Percentiles rank a stretch among this genome's conserved stretches.
phyloP scores from a whole-genome alignment of 2,888 invertebrate species.

The Hirtodrosophila alboralis region DNA sequence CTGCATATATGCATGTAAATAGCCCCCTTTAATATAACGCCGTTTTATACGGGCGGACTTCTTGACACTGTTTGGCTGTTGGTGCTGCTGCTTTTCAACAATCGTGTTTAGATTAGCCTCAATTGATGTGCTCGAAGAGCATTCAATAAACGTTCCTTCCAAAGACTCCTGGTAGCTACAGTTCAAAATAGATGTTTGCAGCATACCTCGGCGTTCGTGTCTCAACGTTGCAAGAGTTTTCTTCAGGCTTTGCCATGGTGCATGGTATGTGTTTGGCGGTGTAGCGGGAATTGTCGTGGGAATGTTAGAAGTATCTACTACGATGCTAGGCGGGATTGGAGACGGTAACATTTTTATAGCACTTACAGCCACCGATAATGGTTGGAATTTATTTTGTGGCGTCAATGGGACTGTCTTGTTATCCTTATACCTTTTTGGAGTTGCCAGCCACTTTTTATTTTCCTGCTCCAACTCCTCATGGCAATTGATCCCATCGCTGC shows the following conservation, averaged over 20 bases:
- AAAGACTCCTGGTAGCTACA: not conserved
- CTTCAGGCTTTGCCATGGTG: conserved; percentile 14
- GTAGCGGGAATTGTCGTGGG: not conserved
- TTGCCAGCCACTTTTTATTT: conserved; percentile 1
- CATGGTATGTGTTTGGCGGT: not conserved
- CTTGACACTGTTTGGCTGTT: not conserved
- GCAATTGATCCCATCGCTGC: conserved; percentile 32
- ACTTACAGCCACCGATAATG: conserved; percentile 18
- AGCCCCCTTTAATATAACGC: conserved; percentile 38
- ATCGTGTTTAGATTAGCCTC: conserved; percentile 22
- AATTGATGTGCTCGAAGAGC: conserved; percentile 4
- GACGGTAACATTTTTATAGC: not conserved
- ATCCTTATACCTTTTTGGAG: not conserved
- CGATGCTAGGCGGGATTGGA: not conserved
- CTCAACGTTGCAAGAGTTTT: conserved; percentile 8
- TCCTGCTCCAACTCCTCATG: conserved; percentile 7
- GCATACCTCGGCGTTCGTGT: conserved; percentile 1
- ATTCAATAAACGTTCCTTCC: conserved; percentile 12
- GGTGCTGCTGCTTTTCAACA: conserved; percentile 4
- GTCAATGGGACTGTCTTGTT: conserved; percentile 6
- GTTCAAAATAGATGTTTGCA: conserved; percentile 5
- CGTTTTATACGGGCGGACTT: not conserved
- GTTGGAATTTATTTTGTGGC: conserved; percentile 26
- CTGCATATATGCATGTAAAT: conserved; percentile 29
- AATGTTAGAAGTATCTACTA: not conserved